These are phyloP conservation scores for Beroe ovata DNA, from an alignment of 37 sponge, comb jelly and placozoan species.

Conservation along the genomic window DNA sequence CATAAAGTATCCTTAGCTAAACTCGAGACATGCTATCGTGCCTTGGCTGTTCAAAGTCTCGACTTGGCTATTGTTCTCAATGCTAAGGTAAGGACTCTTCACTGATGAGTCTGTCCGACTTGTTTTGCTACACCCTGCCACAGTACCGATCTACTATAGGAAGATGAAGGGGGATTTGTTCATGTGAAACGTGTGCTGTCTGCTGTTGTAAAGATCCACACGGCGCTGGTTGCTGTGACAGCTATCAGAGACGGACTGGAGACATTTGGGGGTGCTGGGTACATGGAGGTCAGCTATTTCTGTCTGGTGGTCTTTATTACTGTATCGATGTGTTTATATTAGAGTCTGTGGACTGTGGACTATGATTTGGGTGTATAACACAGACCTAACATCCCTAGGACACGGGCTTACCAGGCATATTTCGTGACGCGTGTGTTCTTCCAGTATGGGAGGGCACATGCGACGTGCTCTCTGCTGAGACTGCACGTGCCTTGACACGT, in stretches of 20 bases:
- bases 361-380: no score
- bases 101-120: no score
- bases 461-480: conserved; percentile 86
- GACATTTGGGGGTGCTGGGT: conserved; percentile 94
- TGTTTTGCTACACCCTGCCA: no score
- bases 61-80: conserved; percentile 24
- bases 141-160: no score
- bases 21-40: conserved; percentile 75
- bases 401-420: conserved; percentile 83
- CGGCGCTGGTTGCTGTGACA: conserved; percentile 82
- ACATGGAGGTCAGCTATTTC: conserved; percentile 80
- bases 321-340: not conserved
- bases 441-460: conserved; percentile 99
- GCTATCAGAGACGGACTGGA: conserved; percentile 87
- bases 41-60: conserved; percentile 3
- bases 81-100: not conserved
- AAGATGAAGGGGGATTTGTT: not conserved
- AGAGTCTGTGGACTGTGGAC: no score
- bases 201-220: conserved; percentile 89
- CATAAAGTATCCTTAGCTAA: conserved; percentile 82
- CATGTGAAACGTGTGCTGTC: conserved; percentile 75
- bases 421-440: conserved; percentile 92
- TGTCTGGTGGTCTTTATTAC: no score
- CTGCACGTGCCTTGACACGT: conserved; percentile 72
- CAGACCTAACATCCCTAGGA: conserved; percentile 60